Base-by-base conservation (phyloP, 2,113 vertebrate species). In the Channa argus region DNA sequence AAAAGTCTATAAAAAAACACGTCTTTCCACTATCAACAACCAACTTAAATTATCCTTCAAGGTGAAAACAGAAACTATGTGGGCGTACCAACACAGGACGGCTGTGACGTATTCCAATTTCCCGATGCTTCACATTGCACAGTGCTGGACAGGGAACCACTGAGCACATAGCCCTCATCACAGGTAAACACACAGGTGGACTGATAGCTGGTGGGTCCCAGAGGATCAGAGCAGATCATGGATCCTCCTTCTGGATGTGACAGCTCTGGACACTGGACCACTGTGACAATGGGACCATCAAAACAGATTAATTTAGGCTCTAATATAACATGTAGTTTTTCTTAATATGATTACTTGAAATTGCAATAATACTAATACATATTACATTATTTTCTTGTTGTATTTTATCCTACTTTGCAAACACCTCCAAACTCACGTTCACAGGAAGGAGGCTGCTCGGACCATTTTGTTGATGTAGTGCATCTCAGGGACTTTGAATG, bases 401-500 rank as follows among this genome's bases (percentile, higher is more conserved):
- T 24, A 24, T 24, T 24, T 24, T 24, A 1, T 24, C 1, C 2
- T 24, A 41, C 2, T 44, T 49, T 73, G 33, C 33, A 39, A 33
- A 15, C 3, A 2, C 3, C 3, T 9, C 59, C 1, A 1, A 43
- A 87, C 93, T 83, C 80, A 97, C 96, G 53, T 94, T 95, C 70
- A 90, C 97, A 98, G 3, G 70, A 79, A 5, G 96, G 95, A 0
- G 61, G 63, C 0, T 82, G 55, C 1, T 91, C 74, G 0, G 95
- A 95, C 96, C 96, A 97, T 5, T 12, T 49, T 7, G 77, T 77
- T 1, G 68, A 80, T 0, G 83, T 80, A 0, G 73, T 92, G 75
- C 96, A 97, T 6, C 71, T 86, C 3, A 90, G 78, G 4, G 82
- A 33, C 41, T 56, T 13, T 3, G 91, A 36, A 6, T 82, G 87